These are phyloP conservation scores for Darevskia nairensis DNA, from an alignment of 2,797 vertebrate genomes.

Conservation along the genomic window DNA sequence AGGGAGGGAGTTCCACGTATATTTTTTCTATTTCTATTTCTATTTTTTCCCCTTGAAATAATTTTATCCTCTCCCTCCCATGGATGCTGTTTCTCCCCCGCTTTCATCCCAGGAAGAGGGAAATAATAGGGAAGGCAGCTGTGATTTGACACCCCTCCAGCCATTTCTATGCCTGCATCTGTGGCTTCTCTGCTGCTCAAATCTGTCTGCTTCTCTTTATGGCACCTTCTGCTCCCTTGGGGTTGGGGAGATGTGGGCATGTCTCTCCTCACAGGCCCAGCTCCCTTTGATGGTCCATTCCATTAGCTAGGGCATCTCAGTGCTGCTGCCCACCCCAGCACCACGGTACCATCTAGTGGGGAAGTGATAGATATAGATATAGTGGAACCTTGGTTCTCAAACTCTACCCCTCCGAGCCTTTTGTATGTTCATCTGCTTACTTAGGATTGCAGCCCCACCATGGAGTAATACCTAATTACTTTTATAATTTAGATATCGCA, in stretches of 20 bases:
- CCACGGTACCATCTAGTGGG: background rate
- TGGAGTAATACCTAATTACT: too few relatives aligned
- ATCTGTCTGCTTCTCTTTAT: background rate
- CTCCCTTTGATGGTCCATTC: background rate
- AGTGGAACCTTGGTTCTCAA: too few relatives aligned
- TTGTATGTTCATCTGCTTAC: too few relatives aligned
- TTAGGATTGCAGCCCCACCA: too few relatives aligned
- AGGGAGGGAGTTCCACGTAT: too few relatives aligned
- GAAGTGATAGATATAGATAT: background rate
- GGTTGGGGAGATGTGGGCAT: background rate
- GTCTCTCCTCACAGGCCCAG: background rate
- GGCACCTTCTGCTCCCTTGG: background rate
- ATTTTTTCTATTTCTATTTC: background rate
- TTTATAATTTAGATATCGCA: too few relatives aligned
- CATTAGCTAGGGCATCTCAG: background rate
- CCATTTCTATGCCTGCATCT: background rate
- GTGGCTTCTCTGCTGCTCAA: background rate
- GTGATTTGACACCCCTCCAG: background rate
- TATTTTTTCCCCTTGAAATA: background rate
- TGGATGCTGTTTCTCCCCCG: background rate
- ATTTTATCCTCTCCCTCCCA: background rate
- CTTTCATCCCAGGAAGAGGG: constrained; percentile 1
- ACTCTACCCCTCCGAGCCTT: too few relatives aligned
- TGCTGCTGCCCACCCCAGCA: background rate
- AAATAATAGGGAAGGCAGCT: background rate